Percentiles rank a stretch among this genome's conserved stretches.
These are phyloP conservation scores for Poeciliopsis occidentalis DNA, from an alignment of 2,113 vertebrate genomes.

Conservation along the genomic window DNA sequence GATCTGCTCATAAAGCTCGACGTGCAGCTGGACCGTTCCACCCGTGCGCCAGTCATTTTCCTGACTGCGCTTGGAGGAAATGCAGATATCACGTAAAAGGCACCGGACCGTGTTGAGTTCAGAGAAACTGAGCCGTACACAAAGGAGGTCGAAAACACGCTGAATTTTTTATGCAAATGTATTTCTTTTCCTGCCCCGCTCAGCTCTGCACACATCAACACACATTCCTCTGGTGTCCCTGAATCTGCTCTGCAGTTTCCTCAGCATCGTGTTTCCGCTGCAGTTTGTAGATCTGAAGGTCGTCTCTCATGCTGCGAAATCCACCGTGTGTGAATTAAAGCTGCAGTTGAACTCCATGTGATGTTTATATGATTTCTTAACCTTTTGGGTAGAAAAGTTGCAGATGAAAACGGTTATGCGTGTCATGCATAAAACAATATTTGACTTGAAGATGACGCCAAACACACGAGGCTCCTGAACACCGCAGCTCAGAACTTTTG, in stretches of 20 bases:
- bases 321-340: not conserved
- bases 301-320: not conserved
- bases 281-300: not conserved
- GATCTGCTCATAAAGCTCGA: not conserved
- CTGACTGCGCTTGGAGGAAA: not conserved
- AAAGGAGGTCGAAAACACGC: not conserved
- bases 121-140: not conserved
- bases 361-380: not conserved
- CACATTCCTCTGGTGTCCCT: not conserved
- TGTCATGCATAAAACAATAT: not conserved
- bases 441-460: not conserved
- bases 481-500: constrained; percentile 13
- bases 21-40: not conserved
- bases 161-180: not conserved
- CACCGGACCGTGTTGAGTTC: not conserved
- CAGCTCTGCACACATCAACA: not conserved
- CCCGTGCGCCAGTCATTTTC: not conserved
- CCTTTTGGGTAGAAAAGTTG: not conserved
- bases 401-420: not conserved
- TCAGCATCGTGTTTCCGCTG: not conserved
- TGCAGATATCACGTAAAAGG: not conserved
- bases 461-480: not conserved
- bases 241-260: not conserved
- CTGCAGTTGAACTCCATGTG: not conserved
- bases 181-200: not conserved